Base-by-base conservation (phyloP, 2,113 vertebrate species). In the Ondatra zibethicus region DNA sequence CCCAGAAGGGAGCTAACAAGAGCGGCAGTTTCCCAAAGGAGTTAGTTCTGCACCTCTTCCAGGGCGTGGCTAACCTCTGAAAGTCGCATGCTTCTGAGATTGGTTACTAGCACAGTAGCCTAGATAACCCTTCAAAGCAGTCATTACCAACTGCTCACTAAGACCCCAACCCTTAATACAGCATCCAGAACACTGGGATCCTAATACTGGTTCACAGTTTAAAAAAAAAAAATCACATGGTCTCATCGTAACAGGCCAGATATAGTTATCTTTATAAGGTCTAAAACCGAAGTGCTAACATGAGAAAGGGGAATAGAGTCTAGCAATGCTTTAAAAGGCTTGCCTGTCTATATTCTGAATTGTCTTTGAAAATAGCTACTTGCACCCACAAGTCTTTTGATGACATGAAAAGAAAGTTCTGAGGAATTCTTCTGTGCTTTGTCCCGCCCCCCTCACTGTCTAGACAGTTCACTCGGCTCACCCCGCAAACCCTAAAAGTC, bases 341-440 rank as follows among this genome's bases (percentile, higher is more conserved):
- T 89, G 76, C 31, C 16, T 85, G 58, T 82, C 42, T 23, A 25
- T 72, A 76, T 50, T 93, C 68, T 73, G 84, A 86, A 92, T 66
- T 96, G 23, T 72, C 90, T 96, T 91, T 96, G 93, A 96, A 97
- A 94, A 94, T 39, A 86, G 65, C 55, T 80, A 68, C 78, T 76
- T 92, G 55, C 85, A 61, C 91, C 73, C 91, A 95, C 93, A 86
- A 89, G 88, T 86, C 72, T 93, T 93, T 85, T 72, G 84, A 80
- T 97, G 92, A 97, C 0, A 0, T 91, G 55, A 97, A 97, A 96
- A 96, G 96, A 96, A 95, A 98, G 90, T 96, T 97, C 94, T 87
- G 80, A 97, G 81, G 82, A 97, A 96, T 91, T 95, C 33, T 42
- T 23, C 17, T 10, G 78, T 92, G 77, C 86, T 58, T 72, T 70